Evolutionary conservation across 2,797 vertebrate species (phyloP).

Genomic region (Diglossa cyanea): DNA sequence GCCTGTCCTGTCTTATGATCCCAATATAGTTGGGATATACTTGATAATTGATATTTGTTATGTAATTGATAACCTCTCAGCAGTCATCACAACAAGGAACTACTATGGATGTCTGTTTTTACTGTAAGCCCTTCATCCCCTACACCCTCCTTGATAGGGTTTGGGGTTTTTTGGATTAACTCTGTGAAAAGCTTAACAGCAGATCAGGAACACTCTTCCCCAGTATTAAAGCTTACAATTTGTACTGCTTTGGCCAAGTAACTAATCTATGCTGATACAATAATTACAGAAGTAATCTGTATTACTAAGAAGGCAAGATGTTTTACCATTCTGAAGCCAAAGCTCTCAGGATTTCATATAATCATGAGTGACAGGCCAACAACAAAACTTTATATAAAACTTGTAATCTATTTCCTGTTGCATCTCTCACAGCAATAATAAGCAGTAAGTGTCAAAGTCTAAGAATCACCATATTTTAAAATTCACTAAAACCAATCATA

Average conservation of each 20-base stretch:
- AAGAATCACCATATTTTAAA: not conserved
- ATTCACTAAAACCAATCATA: not conserved
- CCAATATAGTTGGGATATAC: not conserved
- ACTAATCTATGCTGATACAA: not conserved
- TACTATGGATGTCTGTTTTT: not conserved
- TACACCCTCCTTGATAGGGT: not conserved
- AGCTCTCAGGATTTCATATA: not conserved
- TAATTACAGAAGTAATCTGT: not conserved
- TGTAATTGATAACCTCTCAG: not conserved
- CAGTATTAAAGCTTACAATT: not conserved
- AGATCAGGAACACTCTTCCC: not conserved
- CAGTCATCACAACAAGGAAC: not conserved
- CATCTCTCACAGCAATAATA: not conserved
- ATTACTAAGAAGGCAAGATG: not conserved
- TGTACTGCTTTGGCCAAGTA: not conserved
- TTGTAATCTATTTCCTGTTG: not conserved
- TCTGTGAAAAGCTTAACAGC: not conserved
- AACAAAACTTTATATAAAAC: not conserved
- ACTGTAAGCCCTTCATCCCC: not conserved
- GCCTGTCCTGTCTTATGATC: not conserved
- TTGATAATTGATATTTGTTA: not conserved
- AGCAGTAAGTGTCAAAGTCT: not conserved
- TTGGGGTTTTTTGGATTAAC: not conserved
- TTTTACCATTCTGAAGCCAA: not conserved
- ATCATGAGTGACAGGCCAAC: not conserved